Percentiles rank a stretch among this genome's conserved stretches.
These are phyloP conservation scores for Frankliniella intonsa DNA, from an alignment of 2,888 invertebrate genomes.

Conservation along the genomic window DNA sequence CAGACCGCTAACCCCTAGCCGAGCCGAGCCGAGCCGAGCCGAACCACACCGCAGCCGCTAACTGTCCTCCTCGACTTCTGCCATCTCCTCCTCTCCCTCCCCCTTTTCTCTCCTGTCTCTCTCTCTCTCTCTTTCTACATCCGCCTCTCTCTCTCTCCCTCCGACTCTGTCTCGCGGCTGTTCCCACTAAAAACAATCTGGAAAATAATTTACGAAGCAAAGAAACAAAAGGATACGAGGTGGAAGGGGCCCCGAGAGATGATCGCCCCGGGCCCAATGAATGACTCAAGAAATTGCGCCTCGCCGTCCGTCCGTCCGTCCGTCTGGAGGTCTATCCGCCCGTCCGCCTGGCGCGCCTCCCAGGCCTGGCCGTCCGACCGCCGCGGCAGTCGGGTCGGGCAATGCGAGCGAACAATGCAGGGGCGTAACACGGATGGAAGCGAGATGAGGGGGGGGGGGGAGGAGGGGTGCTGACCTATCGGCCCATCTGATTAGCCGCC, in stretches of 20 bases:
- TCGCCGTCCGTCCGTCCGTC: background rate
- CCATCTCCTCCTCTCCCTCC: too few relatives aligned
- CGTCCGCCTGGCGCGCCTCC: background rate
- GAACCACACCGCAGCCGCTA: background rate
- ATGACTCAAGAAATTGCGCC: slow-evolving; percentile 20
- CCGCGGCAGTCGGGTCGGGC: background rate
- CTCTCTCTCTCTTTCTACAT: background rate
- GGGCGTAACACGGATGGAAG: too few relatives aligned
- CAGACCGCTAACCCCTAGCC: background rate
- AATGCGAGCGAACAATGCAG: too few relatives aligned
- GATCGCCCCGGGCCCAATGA: slow-evolving; percentile 12
- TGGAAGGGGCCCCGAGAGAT: background rate
- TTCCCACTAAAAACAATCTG: slow-evolving; percentile 15
- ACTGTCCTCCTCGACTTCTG: background rate
- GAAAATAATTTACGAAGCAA: slow-evolving; percentile 21
- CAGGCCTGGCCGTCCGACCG: background rate
- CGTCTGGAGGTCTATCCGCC: background rate
- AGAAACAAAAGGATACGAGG: slow-evolving; percentile 15
- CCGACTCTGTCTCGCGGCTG: background rate
- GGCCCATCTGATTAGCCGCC: slow-evolving; percentile 7
- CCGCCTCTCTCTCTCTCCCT: background rate
- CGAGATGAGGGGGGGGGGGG: too few relatives aligned
- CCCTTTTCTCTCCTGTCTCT: too few relatives aligned
- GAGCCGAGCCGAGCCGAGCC: too few relatives aligned
- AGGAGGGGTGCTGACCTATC: background rate